phyloP scores from a whole-genome alignment of 1,140 invertebrate species.

The Radopholus similis region DNA sequence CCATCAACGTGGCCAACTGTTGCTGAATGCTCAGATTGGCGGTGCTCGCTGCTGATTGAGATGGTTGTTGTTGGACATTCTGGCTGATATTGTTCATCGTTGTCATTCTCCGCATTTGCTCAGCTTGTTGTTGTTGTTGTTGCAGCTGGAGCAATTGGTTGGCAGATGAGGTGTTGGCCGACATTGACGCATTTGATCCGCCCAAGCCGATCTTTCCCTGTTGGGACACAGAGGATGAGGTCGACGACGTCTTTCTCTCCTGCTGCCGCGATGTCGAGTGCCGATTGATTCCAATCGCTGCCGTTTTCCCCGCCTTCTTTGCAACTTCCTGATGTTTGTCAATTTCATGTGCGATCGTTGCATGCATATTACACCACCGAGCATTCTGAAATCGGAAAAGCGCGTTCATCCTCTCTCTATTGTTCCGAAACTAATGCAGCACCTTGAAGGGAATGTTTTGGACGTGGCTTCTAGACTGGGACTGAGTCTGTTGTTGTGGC shows the following conservation, averaged over 20 bases:
- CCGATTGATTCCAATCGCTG: neutral
- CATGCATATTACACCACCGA: constrained; percentile 35
- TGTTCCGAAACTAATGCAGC: neutral
- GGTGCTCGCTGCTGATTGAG: neutral
- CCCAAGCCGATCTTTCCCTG: constrained; percentile 3
- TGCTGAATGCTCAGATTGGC: constrained; percentile 1
- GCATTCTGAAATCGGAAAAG: constrained; percentile 10
- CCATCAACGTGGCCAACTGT: neutral
- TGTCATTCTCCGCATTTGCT: neutral
- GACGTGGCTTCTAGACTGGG: neutral
- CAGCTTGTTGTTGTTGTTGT: constrained; percentile 2
- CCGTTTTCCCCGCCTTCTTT: constrained; percentile 3
- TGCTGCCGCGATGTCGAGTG: constrained; percentile 5
- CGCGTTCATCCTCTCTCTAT: neutral
- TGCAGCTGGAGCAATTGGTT: constrained; percentile 14
- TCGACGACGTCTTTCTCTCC: neutral
- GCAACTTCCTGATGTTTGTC: constrained; percentile 8
- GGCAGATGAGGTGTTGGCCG: neutral
- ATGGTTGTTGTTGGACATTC: neutral
- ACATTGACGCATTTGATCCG: neutral
- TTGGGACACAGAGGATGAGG: neutral
- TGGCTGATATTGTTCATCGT: neutral
- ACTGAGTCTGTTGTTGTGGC: too few species aligned
- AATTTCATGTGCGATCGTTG: constrained; percentile 24
- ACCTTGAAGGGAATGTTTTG: constrained; percentile 10